Evolutionary conservation across 1,140 invertebrate species (phyloP).

Genomic region (Drosophila mayri): DNA sequence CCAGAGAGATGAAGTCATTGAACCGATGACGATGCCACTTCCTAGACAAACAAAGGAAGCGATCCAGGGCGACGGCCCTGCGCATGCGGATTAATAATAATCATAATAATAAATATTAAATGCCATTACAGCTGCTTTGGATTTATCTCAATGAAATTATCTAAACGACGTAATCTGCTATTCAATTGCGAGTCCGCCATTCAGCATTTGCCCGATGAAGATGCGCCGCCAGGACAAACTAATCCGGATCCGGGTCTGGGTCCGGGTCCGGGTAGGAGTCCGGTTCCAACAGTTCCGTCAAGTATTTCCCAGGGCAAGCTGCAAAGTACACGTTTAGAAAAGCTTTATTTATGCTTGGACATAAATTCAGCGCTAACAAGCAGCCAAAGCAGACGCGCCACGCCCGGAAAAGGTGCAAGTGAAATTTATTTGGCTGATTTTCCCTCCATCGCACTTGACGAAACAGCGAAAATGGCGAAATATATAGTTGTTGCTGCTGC

Average conservation of each 20-base stretch:
- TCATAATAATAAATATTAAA: conserved; percentile 84
- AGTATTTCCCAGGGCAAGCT: conserved; percentile 30
- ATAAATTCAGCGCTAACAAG: conserved; percentile 82
- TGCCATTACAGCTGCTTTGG: conserved; percentile 72
- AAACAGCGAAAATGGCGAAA: conserved; percentile 34
- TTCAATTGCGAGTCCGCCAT: conserved; percentile 69
- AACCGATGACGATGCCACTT: conserved; percentile 51
- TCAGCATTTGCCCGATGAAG: conserved; percentile 35
- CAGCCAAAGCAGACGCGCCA: conserved; percentile 57
- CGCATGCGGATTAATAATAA: conserved; percentile 80
- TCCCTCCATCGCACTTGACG: conserved; percentile 45
- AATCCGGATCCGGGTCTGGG: conserved; percentile 35
- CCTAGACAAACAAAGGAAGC: conserved; percentile 31
- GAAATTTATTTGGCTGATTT: conserved; percentile 79
- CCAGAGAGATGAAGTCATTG: conserved; percentile 67
- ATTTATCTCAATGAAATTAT: conserved; percentile 76
- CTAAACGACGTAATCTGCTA: conserved; percentile 76
- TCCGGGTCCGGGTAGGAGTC: neutral
- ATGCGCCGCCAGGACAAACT: conserved; percentile 48
- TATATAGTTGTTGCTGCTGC: conserved; percentile 31
- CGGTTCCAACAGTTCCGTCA: neutral
- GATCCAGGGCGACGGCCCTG: conserved; percentile 28
- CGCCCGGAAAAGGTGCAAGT: conserved; percentile 61
- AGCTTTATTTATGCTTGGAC: conserved; percentile 79
- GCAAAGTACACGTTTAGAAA: conserved; percentile 74